Conservation (phyloP, 2,888 invertebrate species). For the Tortricodes alternella region DNA sequence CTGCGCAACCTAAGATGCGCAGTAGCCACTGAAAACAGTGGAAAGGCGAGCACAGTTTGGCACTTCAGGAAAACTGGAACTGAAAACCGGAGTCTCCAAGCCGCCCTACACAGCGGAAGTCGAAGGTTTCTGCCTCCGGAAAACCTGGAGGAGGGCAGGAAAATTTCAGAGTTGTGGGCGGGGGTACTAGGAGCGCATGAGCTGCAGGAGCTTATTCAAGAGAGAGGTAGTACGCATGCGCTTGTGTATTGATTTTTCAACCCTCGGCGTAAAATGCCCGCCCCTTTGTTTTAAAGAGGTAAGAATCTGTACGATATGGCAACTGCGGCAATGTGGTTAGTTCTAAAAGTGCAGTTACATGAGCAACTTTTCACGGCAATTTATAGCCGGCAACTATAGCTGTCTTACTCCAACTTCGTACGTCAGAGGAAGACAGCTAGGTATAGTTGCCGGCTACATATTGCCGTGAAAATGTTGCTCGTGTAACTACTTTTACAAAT, state of each 20-base stretch:
- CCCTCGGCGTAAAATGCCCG: conserved; percentile 7
- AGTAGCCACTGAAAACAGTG: conserved; percentile 32
- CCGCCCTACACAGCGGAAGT: conserved; percentile 70
- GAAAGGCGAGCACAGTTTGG: conserved; percentile 23
- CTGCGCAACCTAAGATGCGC: conserved; percentile 62
- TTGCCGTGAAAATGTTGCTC: too few relatives aligned
- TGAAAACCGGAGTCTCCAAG: conserved; percentile 34
- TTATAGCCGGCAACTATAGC: too few relatives aligned
- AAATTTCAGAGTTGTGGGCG: conserved; percentile 80
- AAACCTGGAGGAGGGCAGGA: conserved; percentile 73
- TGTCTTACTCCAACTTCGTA: too few relatives aligned
- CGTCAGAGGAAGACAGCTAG: too few relatives aligned
- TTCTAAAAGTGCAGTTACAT: too few relatives aligned
- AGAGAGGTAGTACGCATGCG: conserved; percentile 56
- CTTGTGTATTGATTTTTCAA: conserved; percentile 51
- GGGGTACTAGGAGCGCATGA: conserved; percentile 62
- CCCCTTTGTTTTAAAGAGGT: conserved; percentile 7
- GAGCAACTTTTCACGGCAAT: too few relatives aligned
- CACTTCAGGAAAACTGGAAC: conserved; percentile 14
- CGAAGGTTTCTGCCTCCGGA: conserved; percentile 61
- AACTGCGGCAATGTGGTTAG: background rate
- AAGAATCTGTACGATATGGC: conserved; percentile 12
- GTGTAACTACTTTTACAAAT: too few relatives aligned
- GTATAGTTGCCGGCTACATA: too few relatives aligned
- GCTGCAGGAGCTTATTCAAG: conserved; percentile 38